Evolutionary conservation across 1,140 invertebrate genomes (phyloP).

Genomic region (Papilio glaucus): DNA sequence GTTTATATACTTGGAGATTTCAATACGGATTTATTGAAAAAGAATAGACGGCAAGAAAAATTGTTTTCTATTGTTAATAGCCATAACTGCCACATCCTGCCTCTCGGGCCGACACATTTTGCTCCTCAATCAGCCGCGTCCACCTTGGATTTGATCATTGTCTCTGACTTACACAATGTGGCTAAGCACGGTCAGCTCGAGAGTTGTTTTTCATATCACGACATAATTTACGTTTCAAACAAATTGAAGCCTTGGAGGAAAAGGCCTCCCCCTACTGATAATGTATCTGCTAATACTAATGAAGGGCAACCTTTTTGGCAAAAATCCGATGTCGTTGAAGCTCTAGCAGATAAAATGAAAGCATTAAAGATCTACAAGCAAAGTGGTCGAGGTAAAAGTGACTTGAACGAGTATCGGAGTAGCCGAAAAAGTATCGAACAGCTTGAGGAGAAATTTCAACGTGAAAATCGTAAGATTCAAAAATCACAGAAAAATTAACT

Average conservation of each 20-base stretch:
- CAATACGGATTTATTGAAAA: constrained; percentile 43
- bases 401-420: neutral
- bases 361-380: neutral
- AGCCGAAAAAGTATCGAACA: constrained; percentile 9
- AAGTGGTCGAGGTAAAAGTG: neutral
- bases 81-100: constrained; percentile 31
- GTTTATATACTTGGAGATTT: constrained; percentile 41
- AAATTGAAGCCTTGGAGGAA: neutral
- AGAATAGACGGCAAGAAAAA: constrained; percentile 28
- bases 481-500: neutral
- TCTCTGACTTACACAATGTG: constrained; percentile 31
- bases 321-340: neutral
- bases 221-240: constrained; percentile 41
- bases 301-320: neutral
- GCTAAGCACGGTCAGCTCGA: constrained; percentile 31
- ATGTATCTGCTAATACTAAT: neutral
- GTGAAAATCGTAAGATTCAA: neutral
- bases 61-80: constrained; percentile 28
- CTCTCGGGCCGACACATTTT: constrained; percentile 37
- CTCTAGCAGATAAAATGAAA: neutral
- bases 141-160: constrained; percentile 40
- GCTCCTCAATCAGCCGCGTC: constrained; percentile 34
- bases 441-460: constrained; percentile 4
- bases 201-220: constrained; percentile 41
- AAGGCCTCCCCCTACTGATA: neutral